Evolutionary conservation across 1,140 invertebrate species (phyloP).

Genomic region (Cydia fagiglandana): DNA sequence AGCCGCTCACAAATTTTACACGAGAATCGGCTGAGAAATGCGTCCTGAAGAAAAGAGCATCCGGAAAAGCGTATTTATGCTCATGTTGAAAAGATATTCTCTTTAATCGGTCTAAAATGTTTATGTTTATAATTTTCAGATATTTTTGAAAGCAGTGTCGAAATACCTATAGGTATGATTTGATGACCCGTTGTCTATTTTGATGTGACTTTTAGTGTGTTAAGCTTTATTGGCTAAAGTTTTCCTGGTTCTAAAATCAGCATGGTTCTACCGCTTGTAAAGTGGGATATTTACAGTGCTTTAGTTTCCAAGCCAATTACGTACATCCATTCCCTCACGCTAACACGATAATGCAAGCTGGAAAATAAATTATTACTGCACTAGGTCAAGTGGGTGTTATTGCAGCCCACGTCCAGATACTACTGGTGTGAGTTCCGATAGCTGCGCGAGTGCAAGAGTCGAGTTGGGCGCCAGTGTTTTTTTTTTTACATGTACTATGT

Average conservation of each 20-base stretch:
- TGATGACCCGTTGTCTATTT: no score
- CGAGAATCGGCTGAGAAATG: no score
- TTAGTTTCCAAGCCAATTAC: constrained; percentile 8
- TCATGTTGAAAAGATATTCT: no score
- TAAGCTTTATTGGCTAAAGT: not conserved
- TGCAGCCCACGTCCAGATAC: not conserved
- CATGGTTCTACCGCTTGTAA: not conserved
- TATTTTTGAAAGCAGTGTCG: no score
- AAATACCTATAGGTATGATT: no score
- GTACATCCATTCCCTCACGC: not conserved
- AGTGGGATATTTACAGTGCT: not conserved
- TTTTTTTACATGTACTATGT: no score
- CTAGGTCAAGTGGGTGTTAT: constrained; percentile 11
- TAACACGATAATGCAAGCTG: constrained; percentile 6
- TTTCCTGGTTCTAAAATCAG: not conserved
- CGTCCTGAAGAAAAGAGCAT: no score
- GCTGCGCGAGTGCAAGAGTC: not conserved
- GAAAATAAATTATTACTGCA: constrained; percentile 13
- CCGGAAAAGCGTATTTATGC: no score
- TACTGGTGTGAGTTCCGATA: not conserved
- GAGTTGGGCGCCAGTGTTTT: no score
- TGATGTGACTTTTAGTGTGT: not conserved
- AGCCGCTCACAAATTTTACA: no score
- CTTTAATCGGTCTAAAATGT: no score
- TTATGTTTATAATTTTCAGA: no score